phyloP scores from a whole-genome alignment of 2,888 invertebrate species.

The Troglohyphantes excavatus region DNA sequence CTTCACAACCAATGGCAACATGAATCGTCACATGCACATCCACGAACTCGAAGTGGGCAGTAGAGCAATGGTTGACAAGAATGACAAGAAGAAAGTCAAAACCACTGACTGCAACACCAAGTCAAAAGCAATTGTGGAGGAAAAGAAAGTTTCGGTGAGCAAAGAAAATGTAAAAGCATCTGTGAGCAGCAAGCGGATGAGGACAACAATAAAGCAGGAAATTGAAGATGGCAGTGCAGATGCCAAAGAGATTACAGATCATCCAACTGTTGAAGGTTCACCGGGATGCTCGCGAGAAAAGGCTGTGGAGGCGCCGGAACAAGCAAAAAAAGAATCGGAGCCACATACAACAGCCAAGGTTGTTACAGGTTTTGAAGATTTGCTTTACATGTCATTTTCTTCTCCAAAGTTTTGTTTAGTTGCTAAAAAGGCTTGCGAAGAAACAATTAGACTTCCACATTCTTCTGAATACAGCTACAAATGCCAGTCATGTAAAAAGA shows the following conservation, averaged over 20 bases:
- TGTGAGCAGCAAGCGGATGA: neutral
- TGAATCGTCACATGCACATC: constrained; percentile 53
- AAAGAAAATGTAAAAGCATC: neutral
- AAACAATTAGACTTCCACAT: neutral
- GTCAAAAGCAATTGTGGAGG: neutral
- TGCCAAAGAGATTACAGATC: neutral
- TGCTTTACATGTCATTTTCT: neutral
- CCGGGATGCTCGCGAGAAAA: neutral
- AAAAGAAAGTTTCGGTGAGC: neutral
- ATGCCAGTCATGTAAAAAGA: constrained; percentile 6
- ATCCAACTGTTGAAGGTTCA: neutral
- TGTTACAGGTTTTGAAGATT: constrained; percentile 13
- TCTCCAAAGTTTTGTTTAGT: constrained; percentile 12
- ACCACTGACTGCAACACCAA: neutral
- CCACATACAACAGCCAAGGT: neutral
- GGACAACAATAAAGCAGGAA: too few species aligned
- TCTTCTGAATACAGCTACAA: neutral
- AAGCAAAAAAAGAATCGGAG: neutral
- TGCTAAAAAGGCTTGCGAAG: constrained; percentile 10
- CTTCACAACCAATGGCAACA: constrained; percentile 73
- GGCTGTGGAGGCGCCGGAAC: neutral
- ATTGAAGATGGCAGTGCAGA: neutral
- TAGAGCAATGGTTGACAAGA: neutral
- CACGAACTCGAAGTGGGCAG: neutral
- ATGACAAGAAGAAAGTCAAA: neutral